Base-by-base conservation (phyloP, 35 echinoderm and acorn worm genomes). In the Strongylocentrotus purpuratus region DNA sequence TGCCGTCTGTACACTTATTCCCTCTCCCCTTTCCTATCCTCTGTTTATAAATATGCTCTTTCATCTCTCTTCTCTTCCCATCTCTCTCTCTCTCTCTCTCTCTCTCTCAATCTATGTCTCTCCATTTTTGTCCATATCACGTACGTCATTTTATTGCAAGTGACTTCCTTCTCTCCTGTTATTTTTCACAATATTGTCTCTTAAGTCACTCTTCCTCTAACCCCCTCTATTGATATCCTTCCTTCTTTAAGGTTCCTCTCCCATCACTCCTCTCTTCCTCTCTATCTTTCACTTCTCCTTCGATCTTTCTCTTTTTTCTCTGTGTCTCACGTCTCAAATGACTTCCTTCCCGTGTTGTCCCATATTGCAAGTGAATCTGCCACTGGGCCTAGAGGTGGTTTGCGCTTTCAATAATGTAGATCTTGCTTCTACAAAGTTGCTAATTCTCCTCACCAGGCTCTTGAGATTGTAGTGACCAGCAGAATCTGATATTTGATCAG, bases 401-500 rank as follows among this genome's bases (percentile, higher is more conserved):
- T 78, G 20, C 65, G 25, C 65, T 22, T 78, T n/a, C 65, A 78
- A 78, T 78, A 78, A 78, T 78, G 65, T 78, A 78, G 65, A 78
- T 78, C 65, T 78, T 78, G 65, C 65, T 78, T 78, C 65, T n/a
- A 78, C 65, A 78, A 78, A 78, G 15, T 78, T 18, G n/a, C 65
- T 78, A 78, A 78, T 78, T 78, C 65, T 78, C 65, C 18, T n/a
- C 65, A 78, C 65, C 65, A 7, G 20, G 7, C 65, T 78, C 65
- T 78, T 78, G 65, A 78, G 65, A 78, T 78, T n/a, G 4, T 28
- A 28, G 18, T 78, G 65, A 78, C 65, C 22, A 18, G 65, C 65
- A 78, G 20, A 78, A 78, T 78, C 65, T 31, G 65, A 78, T 78
- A 78, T 78, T 78, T 78, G 65, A 78, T 78, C 65, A n/a, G 65